Percentiles rank a stretch among this genome's conserved stretches.
Conservation (phyloP, 2,797 vertebrate species). For the Gambusia yucatana region DNA sequence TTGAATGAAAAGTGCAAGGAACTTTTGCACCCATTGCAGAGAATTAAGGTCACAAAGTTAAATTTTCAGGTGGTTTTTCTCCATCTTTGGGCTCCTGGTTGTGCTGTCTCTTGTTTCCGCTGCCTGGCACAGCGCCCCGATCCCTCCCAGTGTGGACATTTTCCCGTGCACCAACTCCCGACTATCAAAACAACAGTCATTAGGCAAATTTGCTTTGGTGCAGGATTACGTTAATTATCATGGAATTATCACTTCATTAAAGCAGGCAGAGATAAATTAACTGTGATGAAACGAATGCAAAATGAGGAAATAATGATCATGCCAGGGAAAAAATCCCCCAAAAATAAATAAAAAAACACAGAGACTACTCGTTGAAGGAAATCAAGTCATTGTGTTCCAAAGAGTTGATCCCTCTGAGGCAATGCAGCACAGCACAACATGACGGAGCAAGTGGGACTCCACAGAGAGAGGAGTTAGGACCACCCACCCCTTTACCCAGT, state of each 20-base stretch:
- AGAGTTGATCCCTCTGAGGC: constrained; percentile 52
- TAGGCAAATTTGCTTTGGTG: constrained; percentile 85
- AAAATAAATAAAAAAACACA: constrained; percentile 39
- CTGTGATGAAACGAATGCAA: constrained; percentile 80
- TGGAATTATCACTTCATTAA: constrained; percentile 87
- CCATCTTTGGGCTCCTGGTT: constrained; percentile 47
- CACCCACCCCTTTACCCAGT: constrained; percentile 63
- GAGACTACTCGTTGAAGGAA: constrained; percentile 54
- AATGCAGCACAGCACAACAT: constrained; percentile 51
- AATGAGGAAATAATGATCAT: constrained; percentile 81
- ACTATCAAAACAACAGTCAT: constrained; percentile 85
- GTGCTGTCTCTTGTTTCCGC: constrained; percentile 43
- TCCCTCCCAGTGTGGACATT: constrained; percentile 70
- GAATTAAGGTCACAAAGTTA: constrained; percentile 71
- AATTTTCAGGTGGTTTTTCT: constrained; percentile 56
- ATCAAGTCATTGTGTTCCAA: constrained; percentile 69
- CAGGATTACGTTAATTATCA: constrained; percentile 85
- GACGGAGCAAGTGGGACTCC: constrained; percentile 52
- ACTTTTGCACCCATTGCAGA: constrained; percentile 41
- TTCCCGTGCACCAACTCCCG: constrained; percentile 70
- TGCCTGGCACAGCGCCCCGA: constrained; percentile 64
- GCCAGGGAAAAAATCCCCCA: constrained; percentile 48
- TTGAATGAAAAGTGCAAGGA: constrained; percentile 60
- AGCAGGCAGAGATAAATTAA: constrained; percentile 84
- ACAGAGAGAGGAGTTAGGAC: constrained; percentile 53